Percentiles rank a stretch among this genome's conserved stretches.
Conservation (phyloP, 2,797 vertebrate genomes). For the Ispidina picta region DNA sequence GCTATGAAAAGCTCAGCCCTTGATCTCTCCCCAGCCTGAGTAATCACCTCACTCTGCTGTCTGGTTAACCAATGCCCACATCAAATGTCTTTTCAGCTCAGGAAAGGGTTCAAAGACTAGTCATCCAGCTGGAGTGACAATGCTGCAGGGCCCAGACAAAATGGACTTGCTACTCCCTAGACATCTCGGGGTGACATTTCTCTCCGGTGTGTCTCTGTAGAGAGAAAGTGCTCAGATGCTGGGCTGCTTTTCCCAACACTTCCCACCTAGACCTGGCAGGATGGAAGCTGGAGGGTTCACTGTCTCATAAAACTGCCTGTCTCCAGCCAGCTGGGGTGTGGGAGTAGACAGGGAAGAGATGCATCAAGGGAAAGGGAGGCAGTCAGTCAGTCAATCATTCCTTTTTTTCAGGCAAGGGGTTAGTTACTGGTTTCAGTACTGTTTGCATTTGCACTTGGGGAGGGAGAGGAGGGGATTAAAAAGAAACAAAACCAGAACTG, state of each 20-base stretch:
- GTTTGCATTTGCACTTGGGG: slow-evolving; percentile 30
- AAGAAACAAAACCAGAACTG: slow-evolving; percentile 9
- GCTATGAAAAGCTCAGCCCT: neutral
- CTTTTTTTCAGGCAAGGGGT: slow-evolving; percentile 80
- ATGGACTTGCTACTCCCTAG: neutral
- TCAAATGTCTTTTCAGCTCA: neutral
- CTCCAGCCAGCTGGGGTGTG: slow-evolving; percentile 69
- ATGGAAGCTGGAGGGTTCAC: slow-evolving; percentile 1
- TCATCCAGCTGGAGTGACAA: neutral
- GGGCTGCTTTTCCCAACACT: neutral
- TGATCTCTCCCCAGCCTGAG: neutral
- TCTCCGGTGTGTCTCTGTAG: accelerated
- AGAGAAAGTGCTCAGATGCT: neutral
- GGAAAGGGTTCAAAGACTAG: neutral
- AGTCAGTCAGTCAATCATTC: slow-evolving; percentile 83
- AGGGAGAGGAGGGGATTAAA: neutral
- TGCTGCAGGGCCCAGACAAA: neutral
- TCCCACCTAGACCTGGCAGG: neutral
- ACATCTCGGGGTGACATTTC: neutral
- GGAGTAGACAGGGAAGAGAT: slow-evolving; percentile 66
- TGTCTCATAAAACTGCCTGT: slow-evolving; percentile 82
- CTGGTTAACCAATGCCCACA: neutral
- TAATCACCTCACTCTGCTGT: neutral
- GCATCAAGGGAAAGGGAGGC: slow-evolving; percentile 48
- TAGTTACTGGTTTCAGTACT: slow-evolving; percentile 75